phyloP scores from a whole-genome alignment of 2,888 invertebrate genomes.

The Ernsta delagoae region DNA sequence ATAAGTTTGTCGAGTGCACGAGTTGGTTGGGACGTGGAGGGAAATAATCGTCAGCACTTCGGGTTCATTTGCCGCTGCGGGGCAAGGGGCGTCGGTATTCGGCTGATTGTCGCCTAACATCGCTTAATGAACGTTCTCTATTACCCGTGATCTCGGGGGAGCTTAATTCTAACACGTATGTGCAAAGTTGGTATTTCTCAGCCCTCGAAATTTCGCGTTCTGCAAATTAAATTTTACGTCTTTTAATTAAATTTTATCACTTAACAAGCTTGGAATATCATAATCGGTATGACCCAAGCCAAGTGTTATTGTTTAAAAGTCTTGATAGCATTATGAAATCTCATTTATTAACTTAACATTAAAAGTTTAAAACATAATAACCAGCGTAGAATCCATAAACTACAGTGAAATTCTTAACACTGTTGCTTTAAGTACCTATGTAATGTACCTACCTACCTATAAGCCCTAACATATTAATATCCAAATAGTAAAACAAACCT shows the following conservation, averaged over 20 bases:
- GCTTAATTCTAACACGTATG: constrained; percentile 36
- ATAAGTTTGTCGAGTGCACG: constrained; percentile 55
- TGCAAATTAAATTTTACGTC: constrained; percentile 18
- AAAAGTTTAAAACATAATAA: no score
- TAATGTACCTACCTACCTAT: no score
- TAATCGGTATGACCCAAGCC: background rate
- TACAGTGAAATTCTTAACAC: no score
- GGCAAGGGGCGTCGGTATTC: constrained; percentile 44
- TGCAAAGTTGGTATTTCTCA: constrained; percentile 28
- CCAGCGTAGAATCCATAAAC: no score
- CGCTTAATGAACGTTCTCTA: constrained; percentile 52
- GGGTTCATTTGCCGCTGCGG: constrained; percentile 57
- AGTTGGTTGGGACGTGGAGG: constrained; percentile 48
- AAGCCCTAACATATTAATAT: no score
- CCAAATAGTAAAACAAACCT: no score
- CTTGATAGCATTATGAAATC: background rate
- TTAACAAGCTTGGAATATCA: background rate
- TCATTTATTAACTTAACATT: no score
- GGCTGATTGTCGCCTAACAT: constrained; percentile 49
- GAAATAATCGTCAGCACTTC: constrained; percentile 60
- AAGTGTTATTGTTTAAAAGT: background rate
- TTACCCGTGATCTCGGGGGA: constrained; percentile 47
- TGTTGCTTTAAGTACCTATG: no score
- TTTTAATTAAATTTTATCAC: background rate
- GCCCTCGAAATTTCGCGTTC: constrained; percentile 17